A percentile compares a stretch with the other conserved stretches of the same genome.
Evolutionary conservation across 2,113 vertebrate species (phyloP).

Genomic region (Ginglymostoma cirratum): DNA sequence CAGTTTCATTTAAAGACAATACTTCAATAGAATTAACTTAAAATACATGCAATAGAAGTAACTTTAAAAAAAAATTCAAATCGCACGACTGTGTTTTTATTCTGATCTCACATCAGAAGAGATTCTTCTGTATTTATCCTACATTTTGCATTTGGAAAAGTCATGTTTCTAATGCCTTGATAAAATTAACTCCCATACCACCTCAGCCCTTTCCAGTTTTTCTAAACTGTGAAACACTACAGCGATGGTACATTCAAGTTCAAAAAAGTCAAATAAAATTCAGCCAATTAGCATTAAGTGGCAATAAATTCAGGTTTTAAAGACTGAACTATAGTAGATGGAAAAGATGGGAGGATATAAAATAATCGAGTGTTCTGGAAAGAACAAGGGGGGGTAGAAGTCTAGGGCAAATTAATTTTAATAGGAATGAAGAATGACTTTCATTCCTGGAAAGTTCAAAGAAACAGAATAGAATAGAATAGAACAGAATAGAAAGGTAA

Average conservation of each 20-base stretch:
- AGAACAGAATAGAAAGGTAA: background rate
- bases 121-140: background rate
- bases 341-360: background rate
- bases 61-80: background rate
- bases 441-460: background rate
- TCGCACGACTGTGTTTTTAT: background rate
- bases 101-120: background rate
- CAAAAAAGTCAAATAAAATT: background rate
- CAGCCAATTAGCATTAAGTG: background rate
- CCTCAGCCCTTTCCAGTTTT: background rate
- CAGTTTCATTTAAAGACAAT: background rate
- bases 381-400: background rate
- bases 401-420: background rate
- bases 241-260: background rate
- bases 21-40: background rate
- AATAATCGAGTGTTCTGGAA: background rate
- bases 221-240: background rate
- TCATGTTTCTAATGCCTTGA: background rate
- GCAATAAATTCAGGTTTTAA: background rate
- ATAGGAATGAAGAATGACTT: background rate
- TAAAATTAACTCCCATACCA: background rate
- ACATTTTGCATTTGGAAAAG: background rate
- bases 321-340: background rate
- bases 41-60: background rate
- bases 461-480: background rate